Base-by-base conservation (phyloP, 2,888 invertebrate genomes). In the Hemistola chrysoprasaria region DNA sequence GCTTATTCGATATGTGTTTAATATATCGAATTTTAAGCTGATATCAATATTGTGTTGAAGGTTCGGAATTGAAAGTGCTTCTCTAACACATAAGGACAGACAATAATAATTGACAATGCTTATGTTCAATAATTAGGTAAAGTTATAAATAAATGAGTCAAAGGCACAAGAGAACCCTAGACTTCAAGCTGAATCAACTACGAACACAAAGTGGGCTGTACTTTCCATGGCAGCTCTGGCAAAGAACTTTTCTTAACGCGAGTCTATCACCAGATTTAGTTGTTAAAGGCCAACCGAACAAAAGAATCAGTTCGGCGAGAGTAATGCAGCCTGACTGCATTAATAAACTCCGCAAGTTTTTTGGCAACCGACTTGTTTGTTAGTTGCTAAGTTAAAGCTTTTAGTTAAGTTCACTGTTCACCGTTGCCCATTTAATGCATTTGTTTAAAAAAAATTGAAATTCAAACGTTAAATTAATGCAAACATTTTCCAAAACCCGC, bases 321-420 rank as follows among this genome's bases (percentile, higher is more conserved):
- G 65, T 80, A 81, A 83, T 71, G 63, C 59, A 64, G 63, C 64
- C 63, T 62, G 75, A 76, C 75, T 78, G 71, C 71, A 78, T 81
- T 81, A 82, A 79, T 82, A 72, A 73, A 78, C 64, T 67, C 57
- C 6, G 36, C 55, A 75, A 82, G 76, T 78, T 81, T 84, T 83
- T 84, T 84, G 84, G 82, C 82, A 79, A 62, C 60, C 51, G 62
- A 62, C 59, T 71, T 70, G 60, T 65, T 64, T 71, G 60, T 53
- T 59, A 53, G 48, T 46, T 46, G 41, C 37, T 50, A 48, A 53
- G 57, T 57, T 57, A 53, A 51, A 50, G 61, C 59, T 62, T 63
- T 63, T 50, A 63, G 51, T 57, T 52, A 48, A 53, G 52, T 47
- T 56, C n/a, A n/a, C 50, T 47, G 26, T 30, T 34, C 38, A 46